Percentiles rank a stretch among this genome's conserved stretches.
phyloP scores from a whole-genome alignment of 1,140 invertebrate genomes.

The Habropoda laboriosa region DNA sequence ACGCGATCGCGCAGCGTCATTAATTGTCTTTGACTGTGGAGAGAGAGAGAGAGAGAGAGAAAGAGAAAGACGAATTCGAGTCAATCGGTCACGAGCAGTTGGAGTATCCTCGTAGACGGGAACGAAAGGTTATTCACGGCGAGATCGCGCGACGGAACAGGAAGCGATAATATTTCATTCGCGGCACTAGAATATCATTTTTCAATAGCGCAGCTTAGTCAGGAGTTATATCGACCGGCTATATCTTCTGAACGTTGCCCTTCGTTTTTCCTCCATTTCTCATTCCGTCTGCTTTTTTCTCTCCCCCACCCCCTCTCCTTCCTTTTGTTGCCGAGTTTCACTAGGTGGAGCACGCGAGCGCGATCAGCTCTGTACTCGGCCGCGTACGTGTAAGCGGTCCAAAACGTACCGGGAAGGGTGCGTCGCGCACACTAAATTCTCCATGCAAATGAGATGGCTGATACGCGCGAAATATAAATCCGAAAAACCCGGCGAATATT shows the following conservation, averaged over 20 bases:
- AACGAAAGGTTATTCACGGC: constrained; percentile 29
- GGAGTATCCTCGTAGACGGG: constrained; percentile 22
- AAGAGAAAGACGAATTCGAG: constrained; percentile 11
- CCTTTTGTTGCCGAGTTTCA: constrained; percentile 40
- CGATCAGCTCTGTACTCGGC: not conserved
- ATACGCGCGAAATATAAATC: constrained; percentile 80
- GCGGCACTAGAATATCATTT: constrained; percentile 76
- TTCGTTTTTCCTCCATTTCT: constrained; percentile 61
- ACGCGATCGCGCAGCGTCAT: not conserved
- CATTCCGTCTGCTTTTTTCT: constrained; percentile 54
- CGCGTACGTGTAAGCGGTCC: constrained; percentile 42
- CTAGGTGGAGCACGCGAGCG: not conserved
- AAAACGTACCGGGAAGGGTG: constrained; percentile 7
- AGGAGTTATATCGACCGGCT: constrained; percentile 71
- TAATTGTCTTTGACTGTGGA: constrained; percentile 22
- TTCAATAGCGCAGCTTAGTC: constrained; percentile 74
- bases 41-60: not conserved
- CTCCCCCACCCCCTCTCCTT: constrained; percentile 12
- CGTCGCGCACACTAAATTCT: constrained; percentile 75
- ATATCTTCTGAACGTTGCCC: constrained; percentile 71
- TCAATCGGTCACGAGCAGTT: constrained; percentile 25
- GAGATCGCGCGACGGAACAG: constrained; percentile 42
- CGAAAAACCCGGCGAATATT: constrained; percentile 78
- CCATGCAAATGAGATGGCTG: constrained; percentile 80
- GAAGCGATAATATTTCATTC: constrained; percentile 79